Evolutionary conservation across 2,797 vertebrate genomes (phyloP).

Genomic region (Gymnothorax reevesii): DNA sequence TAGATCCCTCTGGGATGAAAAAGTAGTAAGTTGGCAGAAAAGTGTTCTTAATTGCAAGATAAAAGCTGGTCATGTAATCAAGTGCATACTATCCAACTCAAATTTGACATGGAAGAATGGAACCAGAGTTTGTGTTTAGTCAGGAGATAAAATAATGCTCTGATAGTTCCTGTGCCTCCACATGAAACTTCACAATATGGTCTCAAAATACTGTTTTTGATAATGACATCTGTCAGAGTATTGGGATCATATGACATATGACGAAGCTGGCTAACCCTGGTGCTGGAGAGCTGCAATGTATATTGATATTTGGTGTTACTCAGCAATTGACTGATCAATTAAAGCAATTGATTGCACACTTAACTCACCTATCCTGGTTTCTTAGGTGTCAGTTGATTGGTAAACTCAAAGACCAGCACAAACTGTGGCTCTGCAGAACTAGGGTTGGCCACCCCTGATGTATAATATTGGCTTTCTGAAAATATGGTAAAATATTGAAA

Average conservation of each 20-base stretch:
- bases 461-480: background rate
- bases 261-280: background rate
- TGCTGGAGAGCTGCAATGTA: too few species aligned
- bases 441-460: too few species aligned
- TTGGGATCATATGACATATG: background rate
- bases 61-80: background rate
- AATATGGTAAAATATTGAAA: background rate
- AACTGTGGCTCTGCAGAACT: too few species aligned
- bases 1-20: background rate
- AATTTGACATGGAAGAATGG: slow-evolving; percentile 4
- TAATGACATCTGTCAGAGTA: background rate
- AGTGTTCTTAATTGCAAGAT: background rate
- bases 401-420: too few species aligned
- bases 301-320: too few species aligned
- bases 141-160: background rate
- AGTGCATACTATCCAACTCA: background rate
- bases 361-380: too few species aligned
- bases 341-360: too few species aligned
- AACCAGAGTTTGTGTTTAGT: background rate
- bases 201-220: background rate
- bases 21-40: background rate
- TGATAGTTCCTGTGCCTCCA: background rate
- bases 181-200: background rate
- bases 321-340: too few species aligned
- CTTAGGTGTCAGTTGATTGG: too few species aligned